Evolutionary conservation across 2,113 vertebrate species (phyloP).

Genomic region (Gnathonemus echidnorhynchus): DNA sequence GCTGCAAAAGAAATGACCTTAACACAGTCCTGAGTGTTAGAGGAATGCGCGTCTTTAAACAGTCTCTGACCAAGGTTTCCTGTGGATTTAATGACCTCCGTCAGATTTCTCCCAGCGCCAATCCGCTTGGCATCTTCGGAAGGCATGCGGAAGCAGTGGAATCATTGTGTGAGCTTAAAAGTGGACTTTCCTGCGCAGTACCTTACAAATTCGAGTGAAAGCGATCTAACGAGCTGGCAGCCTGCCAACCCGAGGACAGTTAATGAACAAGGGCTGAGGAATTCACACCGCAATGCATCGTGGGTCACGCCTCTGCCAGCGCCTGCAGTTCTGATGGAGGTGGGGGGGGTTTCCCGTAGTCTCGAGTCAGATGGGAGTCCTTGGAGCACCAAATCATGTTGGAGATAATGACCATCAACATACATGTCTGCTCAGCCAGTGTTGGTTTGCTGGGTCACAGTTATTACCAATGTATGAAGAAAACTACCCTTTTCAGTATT

Average conservation of each 20-base stretch:
- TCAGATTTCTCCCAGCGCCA: neutral
- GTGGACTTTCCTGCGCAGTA: constrained; percentile 17
- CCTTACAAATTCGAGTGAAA: constrained; percentile 46
- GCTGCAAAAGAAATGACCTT: neutral
- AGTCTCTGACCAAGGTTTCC: neutral
- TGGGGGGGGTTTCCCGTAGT: neutral
- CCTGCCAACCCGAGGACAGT: constrained; percentile 34
- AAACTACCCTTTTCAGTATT: neutral
- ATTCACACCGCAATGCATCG: constrained; percentile 17
- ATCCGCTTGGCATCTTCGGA: neutral
- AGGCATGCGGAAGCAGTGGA: neutral
- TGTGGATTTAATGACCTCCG: neutral
- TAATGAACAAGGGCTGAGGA: constrained; percentile 41
- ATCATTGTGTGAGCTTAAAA: constrained; percentile 20
- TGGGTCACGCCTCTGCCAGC: constrained; percentile 12
- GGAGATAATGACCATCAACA: too few relatives aligned
- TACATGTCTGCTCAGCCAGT: neutral
- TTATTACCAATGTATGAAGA: neutral
- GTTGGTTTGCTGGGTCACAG: neutral
- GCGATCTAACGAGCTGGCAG: constrained; percentile 39
- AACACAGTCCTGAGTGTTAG: neutral
- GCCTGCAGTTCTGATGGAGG: constrained; percentile 27
- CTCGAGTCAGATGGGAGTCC: constrained; percentile 34
- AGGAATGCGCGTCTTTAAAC: neutral
- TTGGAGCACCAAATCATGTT: neutral